Percentiles rank a stretch among this genome's conserved stretches.
Evolutionary conservation across 2,888 invertebrate genomes (phyloP).

Genomic region (Steromphala cineraria): DNA sequence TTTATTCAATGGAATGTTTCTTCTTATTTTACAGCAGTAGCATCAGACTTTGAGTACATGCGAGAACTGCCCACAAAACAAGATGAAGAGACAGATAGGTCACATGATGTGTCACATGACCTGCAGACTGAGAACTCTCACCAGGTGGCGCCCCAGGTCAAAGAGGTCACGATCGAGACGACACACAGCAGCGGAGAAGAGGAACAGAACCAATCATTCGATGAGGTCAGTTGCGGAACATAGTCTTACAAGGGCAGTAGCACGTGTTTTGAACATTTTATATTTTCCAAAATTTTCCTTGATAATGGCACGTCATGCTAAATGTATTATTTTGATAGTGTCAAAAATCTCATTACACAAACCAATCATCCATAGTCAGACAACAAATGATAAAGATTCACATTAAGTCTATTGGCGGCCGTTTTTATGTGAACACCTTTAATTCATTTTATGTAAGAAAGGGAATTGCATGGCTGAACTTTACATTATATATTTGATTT

Average conservation of each 20-base stretch:
- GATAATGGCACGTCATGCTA: no score
- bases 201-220: conserved; percentile 22
- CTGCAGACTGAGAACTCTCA: neutral
- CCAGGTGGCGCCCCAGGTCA: neutral
- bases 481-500: no score
- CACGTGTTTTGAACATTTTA: no score
- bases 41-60: conserved; percentile 28
- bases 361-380: no score
- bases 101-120: neutral
- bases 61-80: neutral
- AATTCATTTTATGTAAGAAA: no score
- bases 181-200: conserved; percentile 14
- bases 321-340: no score
- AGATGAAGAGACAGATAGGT: neutral
- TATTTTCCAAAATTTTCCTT: no score
- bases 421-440: no score
- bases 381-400: no score
- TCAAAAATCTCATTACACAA: no score
- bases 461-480: no score
- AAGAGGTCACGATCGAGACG: neutral
- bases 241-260: neutral
- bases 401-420: no score
- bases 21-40: conserved; percentile 22
- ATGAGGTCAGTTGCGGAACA: conserved; percentile 14
- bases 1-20: neutral